Conservation (phyloP, 2,113 vertebrate species). For the Cyanoramphus novaezelandiae region DNA sequence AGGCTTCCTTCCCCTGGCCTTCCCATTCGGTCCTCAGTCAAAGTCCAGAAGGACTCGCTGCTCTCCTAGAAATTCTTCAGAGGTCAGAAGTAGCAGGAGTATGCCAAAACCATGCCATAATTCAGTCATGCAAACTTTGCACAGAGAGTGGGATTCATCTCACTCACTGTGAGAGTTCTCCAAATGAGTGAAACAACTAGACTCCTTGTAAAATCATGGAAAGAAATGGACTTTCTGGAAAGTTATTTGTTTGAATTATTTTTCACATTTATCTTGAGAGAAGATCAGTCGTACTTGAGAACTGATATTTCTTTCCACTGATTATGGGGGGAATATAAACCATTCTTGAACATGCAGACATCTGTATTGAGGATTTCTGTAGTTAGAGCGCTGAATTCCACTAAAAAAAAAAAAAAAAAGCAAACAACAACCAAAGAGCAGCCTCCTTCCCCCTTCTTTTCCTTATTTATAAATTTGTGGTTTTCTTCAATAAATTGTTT, state of each 20-base stretch:
- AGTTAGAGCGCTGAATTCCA: background rate
- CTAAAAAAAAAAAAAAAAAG: background rate
- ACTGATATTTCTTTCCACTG: background rate
- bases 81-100: background rate
- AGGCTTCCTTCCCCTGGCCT: background rate
- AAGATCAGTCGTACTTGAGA: background rate
- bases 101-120: background rate
- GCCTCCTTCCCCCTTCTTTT: background rate
- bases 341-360: background rate
- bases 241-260: background rate
- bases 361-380: background rate
- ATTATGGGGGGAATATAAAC: background rate
- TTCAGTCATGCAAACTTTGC: background rate
- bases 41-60: background rate
- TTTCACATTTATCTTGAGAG: background rate
- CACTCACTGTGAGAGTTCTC: background rate
- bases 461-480: background rate
- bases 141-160: background rate
- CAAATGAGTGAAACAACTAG: background rate
- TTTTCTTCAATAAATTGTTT: background rate
- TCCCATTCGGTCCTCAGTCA: background rate
- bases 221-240: background rate
- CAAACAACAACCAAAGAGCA: background rate
- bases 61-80: background rate
- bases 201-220: background rate